Base-by-base conservation (phyloP, 2,113 vertebrate genomes). In the Syngnathus scovelli region DNA sequence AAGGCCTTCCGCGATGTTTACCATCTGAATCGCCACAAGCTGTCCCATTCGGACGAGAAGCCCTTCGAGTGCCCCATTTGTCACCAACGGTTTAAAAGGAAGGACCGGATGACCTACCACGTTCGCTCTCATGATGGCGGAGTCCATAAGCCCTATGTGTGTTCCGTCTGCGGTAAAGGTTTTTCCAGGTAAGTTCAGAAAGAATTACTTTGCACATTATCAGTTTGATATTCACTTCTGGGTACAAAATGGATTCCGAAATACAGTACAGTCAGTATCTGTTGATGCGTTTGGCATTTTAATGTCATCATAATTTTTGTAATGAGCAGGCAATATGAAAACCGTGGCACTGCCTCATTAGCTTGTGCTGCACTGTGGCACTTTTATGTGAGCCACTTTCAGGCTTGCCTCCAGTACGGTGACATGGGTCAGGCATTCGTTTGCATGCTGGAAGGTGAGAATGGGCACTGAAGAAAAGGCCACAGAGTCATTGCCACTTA, bases 71-170 rank as follows among this genome's bases (percentile, higher is more conserved):
- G 96, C 82, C 97, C 94, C 18, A 95, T 98, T 87, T 99, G 97
- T 87, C 96, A 99, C 84, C 96, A 99, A 84, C 95, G 96, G 82
- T 99, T 99, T 91, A 99, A 99, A 86, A 92, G 97, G 69, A 98
- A 98, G 92, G 97, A 99, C 89, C 93, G 96, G 56, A 99, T 99
- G 96, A 98, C 96, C 81, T 98, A 98, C 89, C 97, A 99, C n/a
- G 97, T 98, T 83, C 95, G 95, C 90, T 98, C 96, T 68, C 97
- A 99, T 7, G 97, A 99, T 69, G 97, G 96, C 63, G 96, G 97
- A 78, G 95, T 98, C 84, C 96, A 96, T 82, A 98, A 98, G 90
- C 97, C 97, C 21, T 99, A 98, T 76, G 94, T 96, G 73, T 99
- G 97, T 87, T 96, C 95, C 76, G 95, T 98, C 83, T 99, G 96